Evolutionary conservation across 92 coral and sea anemone species (phyloP), one percentile per base, ranked within the genome.

Genomic region (Palythoa caribaeorum): DNA sequence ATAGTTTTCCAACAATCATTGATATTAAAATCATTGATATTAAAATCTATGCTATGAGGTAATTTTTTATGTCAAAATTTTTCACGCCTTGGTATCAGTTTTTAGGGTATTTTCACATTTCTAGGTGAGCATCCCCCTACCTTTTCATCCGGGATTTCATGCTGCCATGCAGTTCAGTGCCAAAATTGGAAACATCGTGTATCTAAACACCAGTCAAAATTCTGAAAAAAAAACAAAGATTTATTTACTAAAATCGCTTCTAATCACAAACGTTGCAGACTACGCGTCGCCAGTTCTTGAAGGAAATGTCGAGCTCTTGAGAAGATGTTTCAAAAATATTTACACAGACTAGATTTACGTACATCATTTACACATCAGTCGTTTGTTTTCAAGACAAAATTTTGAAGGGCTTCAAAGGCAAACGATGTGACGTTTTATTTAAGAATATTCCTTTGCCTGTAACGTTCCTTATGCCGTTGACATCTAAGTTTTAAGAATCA

Each of bases 251-350:
- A 81, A 81, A 81, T 81, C 86, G 66, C 74, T 81, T 81, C 40
- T 81, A 68, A 81, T 81, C 86, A 81, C 86, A 81, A 81, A 66
- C 13, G 86, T 40, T 52, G 76, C 74, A 81, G 86, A 81, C 86
- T 63, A 81, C 86, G 48, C 35, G 86, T 66, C 86, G 86, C 86
- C 86, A 66, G 62, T 21, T 20, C 60, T 47, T 71, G 76, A 81
- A 81, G 20, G 62, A 81, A 81, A 81, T 35, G 76, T 81, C 86
- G 59, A 66, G 63, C 86, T 20, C 86, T 81, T 35, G 76, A 81
- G 59, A 68, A 81, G 74, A 81, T 65, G 55, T 65, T 80, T 66
- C 62, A 21, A 81, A 65, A 81, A 66, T 81, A 81, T 81, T 81
- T 81, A 81, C 86, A 81, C 86, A 66, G 86, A 68, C 73, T 81